phyloP scores from a whole-genome alignment of 2,797 vertebrate species.

The Spinus olivaceus region DNA sequence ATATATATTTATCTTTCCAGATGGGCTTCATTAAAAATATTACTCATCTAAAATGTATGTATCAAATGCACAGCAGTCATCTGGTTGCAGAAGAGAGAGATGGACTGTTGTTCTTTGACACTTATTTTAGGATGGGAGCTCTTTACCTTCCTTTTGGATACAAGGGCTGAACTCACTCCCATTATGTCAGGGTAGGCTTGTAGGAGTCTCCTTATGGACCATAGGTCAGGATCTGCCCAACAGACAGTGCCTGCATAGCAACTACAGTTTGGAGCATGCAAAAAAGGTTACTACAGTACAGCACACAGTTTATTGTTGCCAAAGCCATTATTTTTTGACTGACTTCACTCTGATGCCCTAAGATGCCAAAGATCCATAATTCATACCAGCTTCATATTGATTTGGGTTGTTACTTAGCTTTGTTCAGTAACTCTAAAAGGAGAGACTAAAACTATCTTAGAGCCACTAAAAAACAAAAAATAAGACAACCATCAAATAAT shows the following conservation, averaged over 20 bases:
- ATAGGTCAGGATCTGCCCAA: neutral
- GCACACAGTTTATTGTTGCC: neutral
- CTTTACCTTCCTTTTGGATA: neutral
- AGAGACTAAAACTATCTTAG: neutral
- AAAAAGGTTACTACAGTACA: neutral
- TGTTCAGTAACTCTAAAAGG: neutral
- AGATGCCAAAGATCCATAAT: neutral
- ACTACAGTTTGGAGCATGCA: neutral
- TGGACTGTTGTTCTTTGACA: neutral
- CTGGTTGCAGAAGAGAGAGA: neutral
- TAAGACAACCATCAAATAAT: neutral
- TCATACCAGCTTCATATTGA: neutral
- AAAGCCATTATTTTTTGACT: neutral
- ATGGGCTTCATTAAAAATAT: neutral
- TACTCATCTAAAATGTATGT: neutral
- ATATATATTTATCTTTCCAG: neutral
- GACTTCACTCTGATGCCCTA: neutral
- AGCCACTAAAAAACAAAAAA: neutral
- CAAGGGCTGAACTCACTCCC: neutral
- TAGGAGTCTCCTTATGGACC: neutral
- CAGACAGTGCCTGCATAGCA: neutral
- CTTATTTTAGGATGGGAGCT: neutral
- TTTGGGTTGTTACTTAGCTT: neutral
- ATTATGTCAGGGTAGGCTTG: fast-evolving
- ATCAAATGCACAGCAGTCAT: neutral